Evolutionary conservation across 2,888 invertebrate genomes (phyloP).

Genomic region (Hofmannophila pseudospretella): DNA sequence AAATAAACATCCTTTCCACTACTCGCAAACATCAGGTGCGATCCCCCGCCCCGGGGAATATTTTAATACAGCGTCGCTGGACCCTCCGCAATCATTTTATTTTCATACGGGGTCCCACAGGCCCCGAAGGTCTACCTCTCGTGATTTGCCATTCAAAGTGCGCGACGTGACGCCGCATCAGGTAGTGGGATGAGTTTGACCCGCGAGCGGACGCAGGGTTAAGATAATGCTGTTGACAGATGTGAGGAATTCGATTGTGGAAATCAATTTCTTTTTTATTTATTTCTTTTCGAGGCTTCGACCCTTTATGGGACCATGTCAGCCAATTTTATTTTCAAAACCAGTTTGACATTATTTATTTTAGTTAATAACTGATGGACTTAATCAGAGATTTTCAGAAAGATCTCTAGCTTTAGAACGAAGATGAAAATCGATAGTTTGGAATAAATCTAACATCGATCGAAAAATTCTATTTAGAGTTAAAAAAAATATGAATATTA

Average conservation of each 20-base stretch:
- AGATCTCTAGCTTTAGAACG: no score
- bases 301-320: no score
- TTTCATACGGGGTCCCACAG: slow-evolving; percentile 68
- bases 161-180: slow-evolving; percentile 61
- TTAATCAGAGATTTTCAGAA: no score
- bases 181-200: slow-evolving; percentile 48
- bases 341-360: no score
- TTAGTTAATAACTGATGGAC: no score
- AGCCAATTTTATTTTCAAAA: no score
- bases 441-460: no score
- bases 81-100: slow-evolving; percentile 74
- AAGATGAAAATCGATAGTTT: no score
- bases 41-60: slow-evolving; percentile 59
- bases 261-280: slow-evolving; percentile 42
- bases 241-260: slow-evolving; percentile 46
- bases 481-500: no score
- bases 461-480: no score
- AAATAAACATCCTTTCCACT: slow-evolving; percentile 55
- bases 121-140: slow-evolving; percentile 69
- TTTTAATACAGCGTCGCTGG: slow-evolving; percentile 63
- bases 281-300: neutral
- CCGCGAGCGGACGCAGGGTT: slow-evolving; percentile 40
- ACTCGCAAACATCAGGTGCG: slow-evolving; percentile 64
- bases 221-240: slow-evolving; percentile 68
- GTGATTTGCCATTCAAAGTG: slow-evolving; percentile 74